Percentiles rank a stretch among this genome's conserved stretches.
phyloP scores from a whole-genome alignment of 2,113 vertebrate genomes.

The Nettapus auritus region DNA sequence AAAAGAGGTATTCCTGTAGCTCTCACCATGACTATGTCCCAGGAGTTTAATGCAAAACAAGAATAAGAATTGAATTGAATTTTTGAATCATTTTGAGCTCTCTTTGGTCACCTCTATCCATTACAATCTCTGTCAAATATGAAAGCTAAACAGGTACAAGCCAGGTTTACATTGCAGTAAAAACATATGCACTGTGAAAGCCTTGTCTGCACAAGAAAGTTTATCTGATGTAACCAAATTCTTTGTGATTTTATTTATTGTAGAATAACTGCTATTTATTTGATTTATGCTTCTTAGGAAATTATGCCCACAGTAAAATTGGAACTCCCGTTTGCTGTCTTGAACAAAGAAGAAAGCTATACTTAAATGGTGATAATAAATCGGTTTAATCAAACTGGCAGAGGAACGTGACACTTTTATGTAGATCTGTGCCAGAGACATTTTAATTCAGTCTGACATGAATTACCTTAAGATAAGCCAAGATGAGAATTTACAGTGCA shows the following conservation, averaged over 20 bases:
- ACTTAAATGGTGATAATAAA: neutral
- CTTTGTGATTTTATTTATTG: neutral
- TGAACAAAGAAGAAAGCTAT: constrained; percentile 2
- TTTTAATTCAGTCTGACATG: neutral
- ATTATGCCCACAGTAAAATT: neutral
- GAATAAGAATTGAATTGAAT: neutral
- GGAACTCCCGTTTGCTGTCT: neutral
- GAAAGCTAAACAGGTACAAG: neutral
- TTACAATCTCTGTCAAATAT: neutral
- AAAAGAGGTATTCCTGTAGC: neutral
- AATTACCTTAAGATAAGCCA: constrained; percentile 4
- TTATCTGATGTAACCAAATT: neutral
- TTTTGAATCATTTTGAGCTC: neutral
- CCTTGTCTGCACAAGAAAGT: neutral
- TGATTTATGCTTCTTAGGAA: constrained; percentile 12
- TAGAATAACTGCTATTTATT: neutral
- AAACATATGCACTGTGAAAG: neutral
- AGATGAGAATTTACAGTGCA: neutral
- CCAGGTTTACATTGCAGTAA: neutral
- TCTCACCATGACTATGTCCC: neutral
- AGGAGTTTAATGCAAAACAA: neutral
- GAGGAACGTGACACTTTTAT: neutral
- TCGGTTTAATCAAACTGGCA: neutral
- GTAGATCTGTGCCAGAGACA: neutral
- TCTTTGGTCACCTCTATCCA: neutral